Conservation (phyloP, 64 coral and sea anemone genomes). For the Platygyra sinensis region DNA sequence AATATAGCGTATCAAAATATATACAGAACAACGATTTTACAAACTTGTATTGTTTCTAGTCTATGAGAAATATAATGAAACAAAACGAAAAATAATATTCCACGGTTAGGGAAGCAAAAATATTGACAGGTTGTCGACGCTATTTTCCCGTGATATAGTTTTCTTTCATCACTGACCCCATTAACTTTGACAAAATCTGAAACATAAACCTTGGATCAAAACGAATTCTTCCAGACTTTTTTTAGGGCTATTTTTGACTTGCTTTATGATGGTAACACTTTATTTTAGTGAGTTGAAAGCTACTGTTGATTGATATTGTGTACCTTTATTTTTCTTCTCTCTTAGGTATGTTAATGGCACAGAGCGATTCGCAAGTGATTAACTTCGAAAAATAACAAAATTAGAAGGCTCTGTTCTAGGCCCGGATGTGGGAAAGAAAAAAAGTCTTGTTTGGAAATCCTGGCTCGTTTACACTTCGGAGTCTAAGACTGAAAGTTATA, state of each 20-base stretch:
- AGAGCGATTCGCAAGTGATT: conserved; percentile 12
- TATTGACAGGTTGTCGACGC: not conserved
- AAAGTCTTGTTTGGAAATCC: not conserved
- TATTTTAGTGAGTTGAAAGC: not conserved
- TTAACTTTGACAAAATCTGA: not conserved
- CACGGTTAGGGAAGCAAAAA: not conserved
- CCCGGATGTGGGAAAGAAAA: conserved; percentile 7
- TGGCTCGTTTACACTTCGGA: not conserved
- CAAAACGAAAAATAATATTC: not conserved
- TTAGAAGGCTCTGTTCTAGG: conserved; percentile 1
- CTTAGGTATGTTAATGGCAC: conserved; percentile 30
- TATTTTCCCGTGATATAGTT: not conserved
- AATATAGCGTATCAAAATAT: not conserved
- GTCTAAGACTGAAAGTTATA: not conserved
- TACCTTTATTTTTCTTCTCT: not conserved
- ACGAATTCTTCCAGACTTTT: not conserved
- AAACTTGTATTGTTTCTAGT: not conserved
- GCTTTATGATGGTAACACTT: conserved; percentile 19
- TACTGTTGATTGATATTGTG: conserved; percentile 5
- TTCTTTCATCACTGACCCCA: not conserved
- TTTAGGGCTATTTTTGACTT: not conserved
- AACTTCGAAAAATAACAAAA: conserved; percentile 36
- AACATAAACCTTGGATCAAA: not conserved
- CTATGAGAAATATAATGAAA: not conserved
- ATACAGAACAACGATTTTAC: not conserved